Evolutionary conservation across 2,113 vertebrate genomes (phyloP), one percentile per base, ranked within the genome.

Genomic region (Sarotherodon lohbergeri): DNA sequence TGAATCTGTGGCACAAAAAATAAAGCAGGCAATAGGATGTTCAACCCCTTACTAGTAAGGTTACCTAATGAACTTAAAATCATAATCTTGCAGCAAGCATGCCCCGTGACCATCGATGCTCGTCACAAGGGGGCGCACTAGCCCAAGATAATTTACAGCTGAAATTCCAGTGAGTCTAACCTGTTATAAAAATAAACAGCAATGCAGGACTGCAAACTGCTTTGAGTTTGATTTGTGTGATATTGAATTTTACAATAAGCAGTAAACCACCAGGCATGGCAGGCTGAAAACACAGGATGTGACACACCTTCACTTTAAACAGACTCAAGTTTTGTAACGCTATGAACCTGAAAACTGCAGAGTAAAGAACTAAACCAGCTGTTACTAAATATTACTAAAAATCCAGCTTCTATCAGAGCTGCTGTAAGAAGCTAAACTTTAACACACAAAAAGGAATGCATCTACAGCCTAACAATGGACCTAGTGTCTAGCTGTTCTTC

Each of bases 71-170:
- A 76, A 76, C 41, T 48, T 76, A 11, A 46, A 48, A 48, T 76
- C 41, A 27, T 6, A 73, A 10, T 73, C 68, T 27, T 73, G 13
- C n/a, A 6, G 9, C 36, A 11, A 82, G 4, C 13, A 19, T 41
- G 61, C 13, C 4, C 4, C n/a, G 82, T 85, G 78, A 66, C 22
- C 10, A 24, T 63, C 5, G 24, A 9, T 24, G 59, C 1, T 68
- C 3, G n/a, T 81, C 93, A 93, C 73, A 71, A 90, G 93, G 27
- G 68, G 91, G 92, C 14, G 86, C 76, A 56, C 41, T 81, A 84
- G 54, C 12, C 52, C 27, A 81, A 83, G 13, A 46, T 10, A 81
- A 80, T 84, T 57, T 11, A 84, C 46, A 19, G 17, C 73, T 52
- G 17, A 78, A 34, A 8, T 34, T 52, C 73, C 11, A 52, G 27